phyloP scores from a whole-genome alignment of 2,113 vertebrate genomes.

The Stegostoma tigrinum region DNA sequence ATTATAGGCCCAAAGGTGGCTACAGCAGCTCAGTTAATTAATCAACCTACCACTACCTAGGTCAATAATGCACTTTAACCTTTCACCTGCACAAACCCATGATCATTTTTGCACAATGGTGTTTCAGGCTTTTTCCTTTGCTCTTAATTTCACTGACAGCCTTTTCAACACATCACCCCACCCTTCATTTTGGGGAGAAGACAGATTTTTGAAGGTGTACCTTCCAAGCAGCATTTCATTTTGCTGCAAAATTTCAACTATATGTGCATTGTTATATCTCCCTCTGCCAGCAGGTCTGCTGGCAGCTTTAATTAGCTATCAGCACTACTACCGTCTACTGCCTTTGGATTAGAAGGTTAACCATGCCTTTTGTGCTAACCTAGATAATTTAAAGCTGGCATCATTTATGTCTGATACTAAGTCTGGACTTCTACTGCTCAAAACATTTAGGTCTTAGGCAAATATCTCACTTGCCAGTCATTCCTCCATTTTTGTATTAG shows the following conservation, averaged over 20 bases:
- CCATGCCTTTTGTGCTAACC: background rate
- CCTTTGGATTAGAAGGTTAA: background rate
- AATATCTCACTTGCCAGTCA: background rate
- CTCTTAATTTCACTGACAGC: background rate
- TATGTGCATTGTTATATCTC: background rate
- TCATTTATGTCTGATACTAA: background rate
- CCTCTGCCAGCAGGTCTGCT: background rate
- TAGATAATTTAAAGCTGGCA: background rate
- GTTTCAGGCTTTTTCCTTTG: background rate
- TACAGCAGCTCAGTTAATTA: conserved; percentile 23
- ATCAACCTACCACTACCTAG: conserved; percentile 30
- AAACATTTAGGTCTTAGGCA: background rate
- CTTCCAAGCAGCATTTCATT: background rate
- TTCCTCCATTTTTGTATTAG: background rate
- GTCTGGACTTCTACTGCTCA: background rate
- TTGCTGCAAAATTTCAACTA: background rate
- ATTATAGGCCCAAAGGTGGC: conserved; percentile 30
- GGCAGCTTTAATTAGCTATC: conserved; percentile 19
- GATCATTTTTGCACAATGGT: background rate
- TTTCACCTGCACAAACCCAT: conserved; percentile 1
- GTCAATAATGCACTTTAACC: conserved; percentile 29
- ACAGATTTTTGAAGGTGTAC: conserved; percentile 1
- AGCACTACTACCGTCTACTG: background rate
- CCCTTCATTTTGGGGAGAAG: background rate
- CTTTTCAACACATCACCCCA: background rate